phyloP scores from a whole-genome alignment of 2,888 invertebrate species.

The Hirtodrosophila confusa region DNA sequence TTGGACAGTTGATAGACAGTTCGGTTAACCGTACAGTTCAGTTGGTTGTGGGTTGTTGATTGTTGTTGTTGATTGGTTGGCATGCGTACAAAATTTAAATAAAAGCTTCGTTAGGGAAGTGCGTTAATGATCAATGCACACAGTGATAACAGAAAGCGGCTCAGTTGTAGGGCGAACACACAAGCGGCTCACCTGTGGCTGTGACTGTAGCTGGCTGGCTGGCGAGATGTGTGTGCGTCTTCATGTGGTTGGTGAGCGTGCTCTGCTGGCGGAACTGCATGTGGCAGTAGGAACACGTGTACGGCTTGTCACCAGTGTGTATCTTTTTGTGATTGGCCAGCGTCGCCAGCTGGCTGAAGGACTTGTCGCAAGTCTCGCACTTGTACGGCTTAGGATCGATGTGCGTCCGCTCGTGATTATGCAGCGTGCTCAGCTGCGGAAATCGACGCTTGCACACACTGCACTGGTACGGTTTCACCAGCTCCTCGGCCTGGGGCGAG shows the following conservation, averaged over 20 bases:
- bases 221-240: conserved; percentile 80
- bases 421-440: conserved; percentile 81
- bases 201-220: conserved; percentile 67
- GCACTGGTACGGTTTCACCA: conserved; percentile 82
- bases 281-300: conserved; percentile 82
- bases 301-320: conserved; percentile 81
- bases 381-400: conserved; percentile 82
- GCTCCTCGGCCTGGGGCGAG: conserved; percentile 81
- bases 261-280: conserved; percentile 83
- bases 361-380: conserved; percentile 82
- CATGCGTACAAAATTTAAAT: conserved; percentile 83
- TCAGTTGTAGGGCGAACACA: conserved; percentile 82
- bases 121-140: conserved; percentile 78
- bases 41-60: conserved; percentile 43
- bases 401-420: conserved; percentile 82
- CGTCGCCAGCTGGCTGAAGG: conserved; percentile 81
- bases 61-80: conserved; percentile 51
- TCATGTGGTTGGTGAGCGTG: conserved; percentile 82
- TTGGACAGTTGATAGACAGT: conserved; percentile 30
- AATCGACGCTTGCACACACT: conserved; percentile 81
- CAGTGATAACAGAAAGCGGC: conserved; percentile 80
- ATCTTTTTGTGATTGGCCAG: conserved; percentile 82
- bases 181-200: conserved; percentile 79
- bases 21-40: conserved; percentile 35
- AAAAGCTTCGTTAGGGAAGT: conserved; percentile 83